Conservation (phyloP, 23 tunicate species). For the Ascidia mentula region DNA sequence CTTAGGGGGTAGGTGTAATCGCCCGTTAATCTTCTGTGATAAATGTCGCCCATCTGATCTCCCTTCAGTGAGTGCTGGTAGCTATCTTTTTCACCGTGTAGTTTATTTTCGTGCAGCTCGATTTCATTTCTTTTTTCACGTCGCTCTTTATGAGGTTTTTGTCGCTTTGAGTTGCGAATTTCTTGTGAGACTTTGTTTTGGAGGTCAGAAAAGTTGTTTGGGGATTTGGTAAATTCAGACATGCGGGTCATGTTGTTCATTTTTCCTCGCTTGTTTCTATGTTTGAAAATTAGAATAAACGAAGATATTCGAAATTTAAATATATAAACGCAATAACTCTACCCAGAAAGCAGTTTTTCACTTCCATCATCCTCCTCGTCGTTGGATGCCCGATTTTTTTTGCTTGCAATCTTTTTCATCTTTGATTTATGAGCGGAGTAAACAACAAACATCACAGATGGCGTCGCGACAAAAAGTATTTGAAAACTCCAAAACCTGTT, state of each 20-base stretch:
- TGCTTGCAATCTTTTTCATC: constrained; percentile 20
- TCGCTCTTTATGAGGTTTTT: constrained; percentile 3
- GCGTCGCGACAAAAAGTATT: constrained; percentile 97
- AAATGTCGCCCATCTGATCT: neutral
- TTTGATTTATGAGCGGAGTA: constrained; percentile 89
- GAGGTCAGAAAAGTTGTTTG: neutral
- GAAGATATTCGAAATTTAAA: neutral
- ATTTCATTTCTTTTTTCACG: neutral
- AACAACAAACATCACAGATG: constrained; percentile 90
- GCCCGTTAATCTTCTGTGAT: neutral
- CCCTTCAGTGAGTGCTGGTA: neutral
- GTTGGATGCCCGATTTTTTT: constrained; percentile 19
- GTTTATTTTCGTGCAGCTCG: neutral
- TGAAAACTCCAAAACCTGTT: constrained; percentile 98
- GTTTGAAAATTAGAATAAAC: neutral
- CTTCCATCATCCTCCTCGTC: constrained; percentile 46
- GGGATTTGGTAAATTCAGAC: neutral
- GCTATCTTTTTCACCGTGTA: neutral
- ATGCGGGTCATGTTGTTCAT: neutral
- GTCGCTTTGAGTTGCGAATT: neutral
- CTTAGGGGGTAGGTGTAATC: neutral
- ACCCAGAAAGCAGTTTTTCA: constrained; percentile 38
- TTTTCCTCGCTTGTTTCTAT: neutral
- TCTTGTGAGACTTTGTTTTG: neutral
- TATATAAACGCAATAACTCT: neutral